Base-by-base conservation (phyloP, 2,888 invertebrate species). In the Acanthosepion lycidas region DNA sequence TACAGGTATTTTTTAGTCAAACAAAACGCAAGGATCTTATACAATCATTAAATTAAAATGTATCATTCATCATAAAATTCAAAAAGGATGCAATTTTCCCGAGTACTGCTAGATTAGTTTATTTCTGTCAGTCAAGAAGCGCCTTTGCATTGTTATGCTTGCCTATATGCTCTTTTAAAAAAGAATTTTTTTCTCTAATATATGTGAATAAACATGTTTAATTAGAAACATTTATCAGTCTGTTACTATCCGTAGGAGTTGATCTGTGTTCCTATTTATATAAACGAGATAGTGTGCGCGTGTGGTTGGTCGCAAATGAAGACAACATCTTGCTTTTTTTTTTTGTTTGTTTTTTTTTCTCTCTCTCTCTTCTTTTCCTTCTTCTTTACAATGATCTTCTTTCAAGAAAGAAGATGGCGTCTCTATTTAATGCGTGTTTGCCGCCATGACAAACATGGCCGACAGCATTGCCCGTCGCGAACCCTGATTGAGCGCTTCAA, bases 401-500 rank as follows among this genome's bases (percentile, higher is more conserved):
- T 78, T 33, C 78, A 12, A 15, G n/a, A n/a, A 78, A 78, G n/a
- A 78, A 78, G n/a, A 78, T 78, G 78, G 78, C 78, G 78, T n/a
- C 78, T 78, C 78, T 78, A n/a, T 78, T 78, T 78, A 78, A 78
- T 78, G 78, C 15, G n/a, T n/a, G 78, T 33, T 78, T 78, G n/a
- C 78, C 78, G 78, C n/a, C n/a, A 78, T n/a, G 78, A 78, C 78
- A 78, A 78, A 78, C n/a, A 78, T 78, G 78, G 78, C 78, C n/a
- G n/a, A 78, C 78, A 78, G 78, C 78, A 78, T 78, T n/a, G 78
- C 78, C 78, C 78, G 78, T 78, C n/a, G 78, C n/a, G 78, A 78
- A 78, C 78, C n/a, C 78, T 78, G 78, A 78, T 78, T 78, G 78
- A 78, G n/a, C 78, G 78, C n/a, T 78, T 78, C 78, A 78, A 78